phyloP scores from a whole-genome alignment of 2,797 vertebrate genomes.

The Channa striata region DNA sequence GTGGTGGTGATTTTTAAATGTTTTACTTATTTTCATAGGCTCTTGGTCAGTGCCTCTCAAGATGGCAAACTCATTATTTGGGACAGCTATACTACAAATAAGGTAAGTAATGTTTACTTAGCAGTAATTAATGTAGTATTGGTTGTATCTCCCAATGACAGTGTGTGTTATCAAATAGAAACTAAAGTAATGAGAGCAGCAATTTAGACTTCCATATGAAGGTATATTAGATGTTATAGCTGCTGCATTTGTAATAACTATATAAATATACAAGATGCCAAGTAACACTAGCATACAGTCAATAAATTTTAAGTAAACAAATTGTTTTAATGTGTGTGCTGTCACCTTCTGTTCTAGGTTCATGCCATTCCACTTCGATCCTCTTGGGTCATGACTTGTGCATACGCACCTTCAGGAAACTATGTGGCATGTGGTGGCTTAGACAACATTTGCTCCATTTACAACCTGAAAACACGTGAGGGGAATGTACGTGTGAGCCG shows the following conservation, averaged over 20 bases:
- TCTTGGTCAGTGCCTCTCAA: conserved; percentile 99
- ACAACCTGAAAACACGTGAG: conserved; percentile 99
- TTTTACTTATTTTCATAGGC: conserved; percentile 81
- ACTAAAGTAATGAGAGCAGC: not conserved
- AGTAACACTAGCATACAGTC: not conserved
- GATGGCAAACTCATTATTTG: conserved; percentile 99
- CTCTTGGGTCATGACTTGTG: conserved; percentile 99
- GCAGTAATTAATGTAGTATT: not conserved
- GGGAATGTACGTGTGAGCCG: conserved; percentile 99
- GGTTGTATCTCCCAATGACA: not conserved
- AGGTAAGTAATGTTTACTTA: conserved; percentile 82
- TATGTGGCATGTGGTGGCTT: conserved; percentile 99
- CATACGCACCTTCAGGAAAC: conserved; percentile 98
- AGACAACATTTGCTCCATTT: conserved; percentile 99
- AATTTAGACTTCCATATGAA: not conserved
- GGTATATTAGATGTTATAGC: not conserved
- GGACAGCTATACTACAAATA: conserved; percentile 99
- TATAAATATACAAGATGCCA: not conserved
- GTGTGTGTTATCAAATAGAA: not conserved
- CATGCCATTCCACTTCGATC: conserved; percentile 99
- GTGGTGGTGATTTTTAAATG: not conserved
- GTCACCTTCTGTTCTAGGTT: conserved; percentile 83
- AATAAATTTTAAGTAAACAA: not conserved
- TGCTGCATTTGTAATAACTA: not conserved
- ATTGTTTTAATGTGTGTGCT: conserved; percentile 9